Evolutionary conservation across 2,797 vertebrate species (phyloP).

Genomic region (Stomatorhinus walkeri): DNA sequence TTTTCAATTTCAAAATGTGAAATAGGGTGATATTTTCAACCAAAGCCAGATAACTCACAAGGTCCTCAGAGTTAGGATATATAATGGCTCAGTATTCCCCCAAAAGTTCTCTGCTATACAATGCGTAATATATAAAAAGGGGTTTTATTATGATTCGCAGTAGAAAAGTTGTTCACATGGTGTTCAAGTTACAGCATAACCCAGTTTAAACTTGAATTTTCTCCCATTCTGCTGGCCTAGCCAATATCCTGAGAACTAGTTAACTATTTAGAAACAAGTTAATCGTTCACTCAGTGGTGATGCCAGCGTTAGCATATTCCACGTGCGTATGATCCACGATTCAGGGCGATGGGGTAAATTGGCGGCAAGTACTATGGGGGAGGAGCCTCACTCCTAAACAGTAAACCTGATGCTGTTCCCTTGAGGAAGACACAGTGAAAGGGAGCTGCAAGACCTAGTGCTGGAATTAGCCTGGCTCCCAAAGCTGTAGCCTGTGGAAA

Average conservation of each 20-base stretch:
- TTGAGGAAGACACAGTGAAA: background rate
- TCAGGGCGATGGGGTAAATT: background rate
- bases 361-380: background rate
- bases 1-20: background rate
- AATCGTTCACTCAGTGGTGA: background rate
- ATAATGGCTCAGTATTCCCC: background rate
- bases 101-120: background rate
- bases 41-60: background rate
- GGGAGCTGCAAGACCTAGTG: background rate
- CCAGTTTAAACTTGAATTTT: background rate
- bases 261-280: background rate
- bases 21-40: background rate
- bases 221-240: background rate
- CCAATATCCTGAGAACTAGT: background rate
- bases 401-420: background rate
- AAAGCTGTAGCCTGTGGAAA: background rate
- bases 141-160: background rate
- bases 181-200: constrained; percentile 43
- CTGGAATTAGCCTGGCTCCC: background rate
- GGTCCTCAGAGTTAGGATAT: background rate
- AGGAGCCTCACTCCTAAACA: background rate
- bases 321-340: background rate
- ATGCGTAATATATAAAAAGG: background rate
- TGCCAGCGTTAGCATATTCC: background rate
- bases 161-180: constrained; percentile 20